Percentiles rank a stretch among this genome's conserved stretches.
phyloP scores from a whole-genome alignment of 2,113 vertebrate genomes.

The Thalassoma bifasciatum region DNA sequence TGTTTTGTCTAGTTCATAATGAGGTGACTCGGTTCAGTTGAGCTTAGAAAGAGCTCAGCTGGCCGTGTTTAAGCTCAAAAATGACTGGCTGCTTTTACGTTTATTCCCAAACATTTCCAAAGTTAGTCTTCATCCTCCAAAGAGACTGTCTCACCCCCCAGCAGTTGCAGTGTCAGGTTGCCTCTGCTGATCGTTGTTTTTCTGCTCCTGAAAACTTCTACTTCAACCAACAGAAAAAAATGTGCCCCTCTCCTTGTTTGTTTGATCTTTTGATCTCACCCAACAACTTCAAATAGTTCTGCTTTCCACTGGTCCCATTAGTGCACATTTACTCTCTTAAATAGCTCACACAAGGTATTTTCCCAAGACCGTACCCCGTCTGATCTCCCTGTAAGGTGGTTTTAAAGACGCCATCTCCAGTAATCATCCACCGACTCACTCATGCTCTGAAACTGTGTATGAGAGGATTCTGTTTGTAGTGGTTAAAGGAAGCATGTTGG shows the following conservation, averaged over 20 bases:
- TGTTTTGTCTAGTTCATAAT: no score
- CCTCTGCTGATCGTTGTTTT: slow-evolving; percentile 16
- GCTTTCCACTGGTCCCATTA: slow-evolving; percentile 29
- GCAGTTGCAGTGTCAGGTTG: no score
- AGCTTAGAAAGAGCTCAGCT: no score
- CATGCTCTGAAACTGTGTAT: neutral
- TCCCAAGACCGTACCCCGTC: slow-evolving; percentile 3
- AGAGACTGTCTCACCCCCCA: no score
- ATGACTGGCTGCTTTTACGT: no score
- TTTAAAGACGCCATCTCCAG: slow-evolving; percentile 1
- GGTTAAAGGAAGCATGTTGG: slow-evolving; percentile 33
- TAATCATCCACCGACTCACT: slow-evolving; percentile 23
- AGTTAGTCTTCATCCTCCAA: no score
- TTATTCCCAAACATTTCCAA: no score
- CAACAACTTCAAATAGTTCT: slow-evolving; percentile 21
- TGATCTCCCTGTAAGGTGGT: slow-evolving; percentile 15
- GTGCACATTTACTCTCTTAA: slow-evolving; percentile 14
- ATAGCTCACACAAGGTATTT: slow-evolving; percentile 48
- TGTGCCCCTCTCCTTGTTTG: neutral
- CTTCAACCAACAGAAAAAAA: slow-evolving; percentile 5
- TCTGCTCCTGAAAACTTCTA: neutral
- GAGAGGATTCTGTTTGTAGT: slow-evolving; percentile 36
- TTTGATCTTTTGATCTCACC: slow-evolving; percentile 42
- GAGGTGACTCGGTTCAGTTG: no score
- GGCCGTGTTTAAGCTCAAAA: no score